Evolutionary conservation across 2,888 invertebrate species (phyloP).

Genomic region (Drosophila setosimentum): DNA sequence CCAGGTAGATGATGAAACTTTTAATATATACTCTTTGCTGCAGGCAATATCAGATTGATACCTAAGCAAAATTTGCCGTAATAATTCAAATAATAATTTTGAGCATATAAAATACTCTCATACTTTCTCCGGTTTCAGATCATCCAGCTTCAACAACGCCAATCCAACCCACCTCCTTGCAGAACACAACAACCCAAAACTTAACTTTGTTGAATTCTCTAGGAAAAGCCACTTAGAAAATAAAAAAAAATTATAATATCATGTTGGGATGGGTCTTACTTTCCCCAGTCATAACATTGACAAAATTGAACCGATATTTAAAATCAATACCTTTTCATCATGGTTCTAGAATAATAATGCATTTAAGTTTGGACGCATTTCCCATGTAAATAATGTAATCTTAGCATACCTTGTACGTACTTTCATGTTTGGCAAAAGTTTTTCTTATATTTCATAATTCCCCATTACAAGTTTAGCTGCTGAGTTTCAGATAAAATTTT

Average conservation of each 20-base stretch:
- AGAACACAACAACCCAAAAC: too few relatives aligned
- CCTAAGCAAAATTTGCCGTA: neutral
- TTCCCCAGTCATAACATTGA: fast-evolving
- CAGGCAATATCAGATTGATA: neutral
- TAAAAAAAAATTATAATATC: neutral
- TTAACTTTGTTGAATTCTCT: neutral
- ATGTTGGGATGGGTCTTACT: neutral
- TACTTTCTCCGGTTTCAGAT: neutral
- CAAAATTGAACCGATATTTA: neutral
- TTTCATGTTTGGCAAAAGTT: constrained; percentile 1
- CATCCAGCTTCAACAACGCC: neutral
- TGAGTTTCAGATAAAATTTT: constrained; percentile 21
- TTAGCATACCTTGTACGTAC: neutral
- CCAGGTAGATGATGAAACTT: neutral
- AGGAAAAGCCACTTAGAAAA: neutral
- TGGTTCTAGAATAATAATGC: neutral
- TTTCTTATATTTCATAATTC: constrained; percentile 17
- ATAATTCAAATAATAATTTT: too few relatives aligned
- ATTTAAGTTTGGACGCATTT: neutral
- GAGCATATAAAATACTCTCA: neutral
- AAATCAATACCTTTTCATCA: neutral
- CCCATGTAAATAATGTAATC: neutral
- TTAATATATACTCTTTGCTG: neutral
- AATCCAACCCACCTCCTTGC: neutral
- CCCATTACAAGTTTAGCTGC: constrained; percentile 9